Percentiles rank a stretch among this genome's conserved stretches.
Evolutionary conservation across 2,888 invertebrate species (phyloP).

Genomic region (Aspidiotus rigidus): DNA sequence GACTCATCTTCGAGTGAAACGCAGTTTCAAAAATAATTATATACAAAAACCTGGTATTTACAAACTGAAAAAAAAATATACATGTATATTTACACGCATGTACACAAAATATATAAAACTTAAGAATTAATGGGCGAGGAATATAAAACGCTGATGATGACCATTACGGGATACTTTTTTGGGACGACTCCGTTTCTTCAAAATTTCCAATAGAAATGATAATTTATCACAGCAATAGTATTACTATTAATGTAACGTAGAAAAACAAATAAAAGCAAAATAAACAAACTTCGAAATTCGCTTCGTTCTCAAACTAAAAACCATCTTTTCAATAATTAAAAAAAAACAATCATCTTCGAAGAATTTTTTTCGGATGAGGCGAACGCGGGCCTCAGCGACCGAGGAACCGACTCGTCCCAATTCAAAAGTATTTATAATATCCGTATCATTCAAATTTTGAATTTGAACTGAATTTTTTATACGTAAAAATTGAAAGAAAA

Average conservation of each 20-base stretch:
- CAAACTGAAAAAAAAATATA: conserved; percentile 8
- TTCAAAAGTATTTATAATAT: neutral
- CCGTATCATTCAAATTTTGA: no score
- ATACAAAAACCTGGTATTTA: conserved; percentile 10
- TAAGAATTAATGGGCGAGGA: neutral
- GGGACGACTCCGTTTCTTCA: neutral
- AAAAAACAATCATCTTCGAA: neutral
- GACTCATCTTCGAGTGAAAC: neutral
- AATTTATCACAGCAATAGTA: conserved; percentile 17
- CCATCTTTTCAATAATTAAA: neutral
- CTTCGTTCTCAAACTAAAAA: neutral
- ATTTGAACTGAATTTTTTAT: no score
- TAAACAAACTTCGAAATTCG: no score
- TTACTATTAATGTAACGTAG: neutral
- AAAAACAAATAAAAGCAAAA: neutral
- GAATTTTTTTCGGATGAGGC: no score
- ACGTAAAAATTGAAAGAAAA: no score
- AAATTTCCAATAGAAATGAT: neutral
- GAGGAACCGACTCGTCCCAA: conserved; percentile 1
- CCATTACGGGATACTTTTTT: neutral
- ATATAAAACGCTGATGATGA: neutral
- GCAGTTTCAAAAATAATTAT: conserved; percentile 3
- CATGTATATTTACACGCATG: conserved; percentile 6
- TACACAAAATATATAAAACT: conserved; percentile 8
- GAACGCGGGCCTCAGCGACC: no score